These are phyloP conservation scores for Drosophila nr. medialis DNA, from an alignment of 2,888 invertebrate species.

Conservation along the genomic window DNA sequence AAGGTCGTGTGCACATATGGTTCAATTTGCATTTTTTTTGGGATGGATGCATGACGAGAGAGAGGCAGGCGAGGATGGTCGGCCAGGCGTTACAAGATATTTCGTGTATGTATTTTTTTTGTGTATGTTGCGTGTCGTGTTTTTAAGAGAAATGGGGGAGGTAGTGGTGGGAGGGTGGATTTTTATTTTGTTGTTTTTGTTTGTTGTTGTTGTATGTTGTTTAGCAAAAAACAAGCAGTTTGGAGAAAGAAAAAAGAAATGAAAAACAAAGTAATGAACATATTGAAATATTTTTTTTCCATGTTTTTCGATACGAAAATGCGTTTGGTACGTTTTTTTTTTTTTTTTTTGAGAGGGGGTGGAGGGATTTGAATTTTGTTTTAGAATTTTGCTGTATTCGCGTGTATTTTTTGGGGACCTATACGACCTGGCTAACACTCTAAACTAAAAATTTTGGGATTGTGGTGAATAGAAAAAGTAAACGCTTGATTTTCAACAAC, in stretches of 20 bases:
- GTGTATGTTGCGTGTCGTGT: slow-evolving; percentile 29
- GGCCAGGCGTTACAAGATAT: slow-evolving; percentile 54
- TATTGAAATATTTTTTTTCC: slow-evolving; percentile 72
- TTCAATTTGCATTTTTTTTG: too few species aligned
- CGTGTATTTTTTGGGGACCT: slow-evolving; percentile 20
- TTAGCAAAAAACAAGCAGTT: slow-evolving; percentile 80
- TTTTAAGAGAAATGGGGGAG: slow-evolving; percentile 26
- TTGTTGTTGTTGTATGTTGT: slow-evolving; percentile 64
- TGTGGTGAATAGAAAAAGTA: slow-evolving; percentile 51
- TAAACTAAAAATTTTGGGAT: slow-evolving; percentile 15
- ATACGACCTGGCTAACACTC: slow-evolving; percentile 32
- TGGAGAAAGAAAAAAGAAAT: slow-evolving; percentile 79
- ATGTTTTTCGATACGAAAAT: slow-evolving; percentile 51
- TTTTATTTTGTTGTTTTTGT: slow-evolving; percentile 45
- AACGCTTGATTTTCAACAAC: slow-evolving; percentile 76
- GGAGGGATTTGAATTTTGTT: slow-evolving; percentile 7
- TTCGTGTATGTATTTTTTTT: slow-evolving; percentile 30
- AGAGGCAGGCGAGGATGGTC: slow-evolving; percentile 54
- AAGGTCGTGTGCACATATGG: slow-evolving; percentile 36
- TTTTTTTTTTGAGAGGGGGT: neutral
- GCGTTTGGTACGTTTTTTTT: slow-evolving; percentile 33
- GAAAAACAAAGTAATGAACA: slow-evolving; percentile 80
- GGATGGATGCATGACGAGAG: slow-evolving; percentile 55
- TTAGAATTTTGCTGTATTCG: slow-evolving; percentile 30
- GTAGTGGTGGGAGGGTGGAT: slow-evolving; percentile 4